Evolutionary conservation across 1,140 invertebrate species (phyloP).

Genomic region (Halesus radiatus): DNA sequence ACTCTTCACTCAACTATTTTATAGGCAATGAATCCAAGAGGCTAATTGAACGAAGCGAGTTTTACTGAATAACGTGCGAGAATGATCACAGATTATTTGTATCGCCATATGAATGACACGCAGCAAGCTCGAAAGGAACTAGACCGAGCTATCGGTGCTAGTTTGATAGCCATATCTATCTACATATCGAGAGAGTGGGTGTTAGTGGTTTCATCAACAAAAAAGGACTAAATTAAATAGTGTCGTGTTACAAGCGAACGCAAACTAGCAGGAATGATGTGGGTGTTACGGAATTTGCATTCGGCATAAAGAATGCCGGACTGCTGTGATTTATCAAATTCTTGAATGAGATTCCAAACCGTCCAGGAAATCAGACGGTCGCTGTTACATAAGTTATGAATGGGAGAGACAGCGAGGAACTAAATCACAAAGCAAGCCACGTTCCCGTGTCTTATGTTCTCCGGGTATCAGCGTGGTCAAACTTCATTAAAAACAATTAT

Average conservation of each 20-base stretch:
- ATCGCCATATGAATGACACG: no score
- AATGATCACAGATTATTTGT: no score
- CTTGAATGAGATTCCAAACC: background rate
- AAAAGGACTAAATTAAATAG: background rate
- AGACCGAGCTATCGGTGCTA: no score
- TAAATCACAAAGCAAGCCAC: conserved; percentile 8
- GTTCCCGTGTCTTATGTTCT: background rate
- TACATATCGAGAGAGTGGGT: background rate
- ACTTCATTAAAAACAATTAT: background rate
- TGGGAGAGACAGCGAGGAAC: background rate
- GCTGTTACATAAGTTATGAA: background rate
- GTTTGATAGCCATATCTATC: background rate
- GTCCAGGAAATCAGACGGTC: background rate
- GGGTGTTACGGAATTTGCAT: background rate
- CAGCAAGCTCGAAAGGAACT: no score
- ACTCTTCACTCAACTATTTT: no score
- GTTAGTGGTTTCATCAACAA: background rate
- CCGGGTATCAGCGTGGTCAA: conserved; percentile 4
- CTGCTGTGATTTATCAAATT: background rate
- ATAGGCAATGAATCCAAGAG: no score
- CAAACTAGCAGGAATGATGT: background rate
- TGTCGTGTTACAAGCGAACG: background rate
- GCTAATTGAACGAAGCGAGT: no score
- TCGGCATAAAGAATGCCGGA: background rate
- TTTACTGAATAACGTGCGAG: no score